A percentile compares a stretch with the other conserved stretches of the same genome.
Evolutionary conservation across 2,888 invertebrate genomes (phyloP).

Genomic region (Eucriotettix oculatus): DNA sequence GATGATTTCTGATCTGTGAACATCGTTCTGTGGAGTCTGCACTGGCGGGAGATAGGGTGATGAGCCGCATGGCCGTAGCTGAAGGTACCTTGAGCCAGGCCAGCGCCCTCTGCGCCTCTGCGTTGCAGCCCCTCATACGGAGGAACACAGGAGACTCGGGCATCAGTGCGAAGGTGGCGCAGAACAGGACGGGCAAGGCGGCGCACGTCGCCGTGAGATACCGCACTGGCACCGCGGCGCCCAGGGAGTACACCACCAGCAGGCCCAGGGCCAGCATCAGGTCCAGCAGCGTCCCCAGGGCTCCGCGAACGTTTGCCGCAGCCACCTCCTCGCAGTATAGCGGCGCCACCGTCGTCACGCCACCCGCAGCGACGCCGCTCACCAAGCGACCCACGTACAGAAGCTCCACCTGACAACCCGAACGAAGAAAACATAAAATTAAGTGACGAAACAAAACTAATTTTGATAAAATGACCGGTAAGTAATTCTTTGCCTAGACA

Average conservation of each 20-base stretch:
- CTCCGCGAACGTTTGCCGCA: conserved; percentile 6
- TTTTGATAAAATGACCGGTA: no score
- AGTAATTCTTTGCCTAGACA: no score
- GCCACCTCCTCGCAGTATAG: conserved; percentile 29
- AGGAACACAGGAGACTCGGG: conserved; percentile 3
- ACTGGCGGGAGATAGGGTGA: no score
- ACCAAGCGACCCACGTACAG: not conserved
- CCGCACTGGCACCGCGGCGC: not conserved
- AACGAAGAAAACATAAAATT: no score
- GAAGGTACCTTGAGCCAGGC: not conserved
- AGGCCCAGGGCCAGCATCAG: not conserved
- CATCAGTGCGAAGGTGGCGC: not conserved
- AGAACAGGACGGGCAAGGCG: not conserved
- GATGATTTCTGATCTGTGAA: no score
- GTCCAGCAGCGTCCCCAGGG: conserved; percentile 1
- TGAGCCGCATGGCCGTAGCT: not conserved
- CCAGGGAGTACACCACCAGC: not conserved
- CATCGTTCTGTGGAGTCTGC: no score
- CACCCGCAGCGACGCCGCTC: conserved; percentile 22
- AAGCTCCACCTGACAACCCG: not conserved
- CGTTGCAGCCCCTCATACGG: not conserved
- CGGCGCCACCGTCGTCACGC: conserved; percentile 25
- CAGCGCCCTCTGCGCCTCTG: not conserved
- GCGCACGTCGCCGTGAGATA: not conserved
- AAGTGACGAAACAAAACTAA: no score